Conservation (phyloP, 2,113 vertebrate genomes). For the Onychorhynchus coronatus region DNA sequence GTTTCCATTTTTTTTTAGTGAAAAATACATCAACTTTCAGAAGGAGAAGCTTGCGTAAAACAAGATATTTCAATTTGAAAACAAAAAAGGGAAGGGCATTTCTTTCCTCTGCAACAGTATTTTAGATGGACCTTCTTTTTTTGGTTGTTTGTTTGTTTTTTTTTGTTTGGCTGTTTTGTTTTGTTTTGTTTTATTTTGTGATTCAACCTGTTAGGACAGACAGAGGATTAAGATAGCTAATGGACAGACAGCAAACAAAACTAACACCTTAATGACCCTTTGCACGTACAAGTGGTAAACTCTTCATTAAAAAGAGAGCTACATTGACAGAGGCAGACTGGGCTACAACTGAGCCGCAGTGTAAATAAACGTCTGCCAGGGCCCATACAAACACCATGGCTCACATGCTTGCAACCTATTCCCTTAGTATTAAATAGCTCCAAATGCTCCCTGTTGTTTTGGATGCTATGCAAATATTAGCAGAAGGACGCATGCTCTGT, state of each 20-base stretch:
- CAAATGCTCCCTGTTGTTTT: not conserved
- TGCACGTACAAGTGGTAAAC: not conserved
- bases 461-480: constrained; percentile 9
- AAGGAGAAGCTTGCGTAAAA: not conserved
- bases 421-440: not conserved
- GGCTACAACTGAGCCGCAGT: not conserved
- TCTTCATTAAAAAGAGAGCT: not conserved
- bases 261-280: not conserved
- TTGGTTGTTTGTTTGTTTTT: not conserved
- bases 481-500: not conserved
- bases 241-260: constrained; percentile 17
- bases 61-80: not conserved
- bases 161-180: not conserved
- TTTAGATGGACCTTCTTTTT: not conserved
- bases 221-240: constrained; percentile 17
- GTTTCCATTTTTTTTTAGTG: not conserved
- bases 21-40: not conserved
- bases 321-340: not conserved
- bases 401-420: not conserved
- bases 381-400: not conserved
- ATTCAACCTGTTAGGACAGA: not conserved
- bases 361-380: constrained; percentile 36
- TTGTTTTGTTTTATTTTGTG: not conserved
- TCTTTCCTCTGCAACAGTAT: not conserved
- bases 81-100: not conserved